Evolutionary conservation across 2,888 invertebrate species (phyloP), one percentile per base, ranked within the genome.

Genomic region (Acheta domesticus): DNA sequence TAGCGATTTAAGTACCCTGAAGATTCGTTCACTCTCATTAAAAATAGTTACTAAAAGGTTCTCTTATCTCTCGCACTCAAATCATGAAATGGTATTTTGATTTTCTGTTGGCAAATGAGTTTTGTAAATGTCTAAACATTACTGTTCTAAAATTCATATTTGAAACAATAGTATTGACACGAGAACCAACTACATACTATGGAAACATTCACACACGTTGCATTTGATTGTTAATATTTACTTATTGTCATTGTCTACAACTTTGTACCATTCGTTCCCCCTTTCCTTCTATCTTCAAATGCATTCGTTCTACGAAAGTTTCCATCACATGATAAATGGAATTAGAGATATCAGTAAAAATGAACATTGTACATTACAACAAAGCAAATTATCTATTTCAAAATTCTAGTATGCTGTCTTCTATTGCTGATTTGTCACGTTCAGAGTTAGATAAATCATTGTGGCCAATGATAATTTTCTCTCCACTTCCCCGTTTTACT

Each of bases 281-380:
- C 36, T 36, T 36, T 8, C 36, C 36, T 36, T 36, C 36, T 36
- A 36, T 36, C 36, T 36, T 36, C 36, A 36, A 36, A 36, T 36
- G 36, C 36, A 36, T 36, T 36, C 36, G 36, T 36, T 8, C 36
- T 36, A 36, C 36, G 36, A 36, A 62, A 62, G 62, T 19, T 62
- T 62, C 62, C 62, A 62, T 62, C 14, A n/a, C n/a, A 62, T 19
- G n/a, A 62, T 62, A 62, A 62, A 62, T n/a, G 14, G 62, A 62
- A 62, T 62, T 62, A 62, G 62, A 62, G 14, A 62, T 62, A 62
- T n/a, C n/a, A n/a, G n/a, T 19, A 62, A 62, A 62, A 62, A 62
- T 62, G 62, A 62, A 62, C 62, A 62, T 62, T 62, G 62, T 62
- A 62, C 62, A 62, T 62, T 62, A 62, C 62, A n/a, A 19, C 62